Evolutionary conservation across 2,888 invertebrate genomes (phyloP), one percentile per base, ranked within the genome.

Genomic region (Stenodema calcarata): DNA sequence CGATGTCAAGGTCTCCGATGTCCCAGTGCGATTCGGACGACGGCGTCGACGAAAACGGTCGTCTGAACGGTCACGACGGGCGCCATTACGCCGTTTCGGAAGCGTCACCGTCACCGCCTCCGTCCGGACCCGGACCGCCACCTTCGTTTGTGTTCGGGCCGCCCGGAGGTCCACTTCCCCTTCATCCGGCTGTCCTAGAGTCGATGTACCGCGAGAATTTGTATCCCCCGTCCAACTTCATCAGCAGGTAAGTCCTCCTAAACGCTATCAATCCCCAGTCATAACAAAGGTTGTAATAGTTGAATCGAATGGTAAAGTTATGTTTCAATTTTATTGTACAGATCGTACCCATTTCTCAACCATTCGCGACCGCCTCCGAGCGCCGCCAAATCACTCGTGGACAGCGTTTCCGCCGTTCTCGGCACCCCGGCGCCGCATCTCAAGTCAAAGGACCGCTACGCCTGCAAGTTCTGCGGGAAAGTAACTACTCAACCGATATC

Each of bases 391-490:
- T 89, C 94, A 94, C 89, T 93, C 89, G 88, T 89, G 89, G 88
- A 82, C 84, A 83, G 87, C 85, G 88, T 87, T 81, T 62, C 89
- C 90, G 89, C 88, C 89, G 85, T 30, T 81, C 83, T 90, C 75
- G 70, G 82, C n/a, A 50, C 28, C 30, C 16, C 28, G 0, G 47
- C 80, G 2, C 30, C 88, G 79, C 86, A 79, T 23, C 75, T 82
- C 54, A 88, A 87, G 83, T 88, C 95, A 85, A 95, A 96, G 90
- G 98, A 98, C 91, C 94, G 97, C 83, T 99, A 99, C 92, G 96
- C 98, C 75, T 99, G 99, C 93, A 98, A 98, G 90, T 99, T 97
- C 92, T 99, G 99, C 91, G 98, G 98, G 81, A 97, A 86, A 28
- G 82, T 82, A 42, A 69, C 42, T 62, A 30, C 44, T 35, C 69